Percentiles rank a stretch among this genome's conserved stretches.
These are phyloP conservation scores for Hiodon alosoides DNA, from an alignment of 2,113 vertebrate genomes.

Conservation along the genomic window DNA sequence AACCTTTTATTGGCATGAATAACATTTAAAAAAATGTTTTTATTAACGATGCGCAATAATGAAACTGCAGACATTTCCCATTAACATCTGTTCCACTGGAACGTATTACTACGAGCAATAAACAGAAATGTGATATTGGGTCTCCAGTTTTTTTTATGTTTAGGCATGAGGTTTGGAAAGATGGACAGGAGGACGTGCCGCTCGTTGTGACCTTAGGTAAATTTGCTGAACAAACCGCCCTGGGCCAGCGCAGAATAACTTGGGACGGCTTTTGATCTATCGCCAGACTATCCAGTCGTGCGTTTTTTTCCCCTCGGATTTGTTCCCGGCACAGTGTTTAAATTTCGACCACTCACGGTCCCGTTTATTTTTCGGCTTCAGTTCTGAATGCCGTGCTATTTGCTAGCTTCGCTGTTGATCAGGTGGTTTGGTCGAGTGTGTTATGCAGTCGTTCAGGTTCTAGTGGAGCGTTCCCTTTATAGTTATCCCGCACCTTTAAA, in stretches of 20 bases:
- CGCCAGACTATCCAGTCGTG: neutral
- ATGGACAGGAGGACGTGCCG: neutral
- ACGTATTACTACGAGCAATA: neutral
- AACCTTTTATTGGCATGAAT: neutral
- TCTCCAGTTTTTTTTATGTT: neutral
- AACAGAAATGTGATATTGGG: neutral
- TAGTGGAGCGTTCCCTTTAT: no score
- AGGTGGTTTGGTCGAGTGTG: no score
- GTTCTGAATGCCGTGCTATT: no score
- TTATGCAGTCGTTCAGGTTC: no score
- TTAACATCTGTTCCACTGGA: neutral
- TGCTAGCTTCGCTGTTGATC: no score
- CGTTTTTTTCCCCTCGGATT: neutral
- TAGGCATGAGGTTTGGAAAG: neutral
- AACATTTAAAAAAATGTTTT: neutral
- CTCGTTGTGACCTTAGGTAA: neutral
- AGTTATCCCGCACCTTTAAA: no score
- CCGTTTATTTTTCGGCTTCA: no score
- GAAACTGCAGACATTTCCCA: neutral
- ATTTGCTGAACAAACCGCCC: neutral
- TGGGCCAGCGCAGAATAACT: neutral
- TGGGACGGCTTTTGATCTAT: neutral
- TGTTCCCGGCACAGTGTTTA: neutral
- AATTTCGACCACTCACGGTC: neutral
- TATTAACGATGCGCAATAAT: neutral